Conservation (phyloP, 2,113 vertebrate genomes). For the Argyrosomus japonicus region DNA sequence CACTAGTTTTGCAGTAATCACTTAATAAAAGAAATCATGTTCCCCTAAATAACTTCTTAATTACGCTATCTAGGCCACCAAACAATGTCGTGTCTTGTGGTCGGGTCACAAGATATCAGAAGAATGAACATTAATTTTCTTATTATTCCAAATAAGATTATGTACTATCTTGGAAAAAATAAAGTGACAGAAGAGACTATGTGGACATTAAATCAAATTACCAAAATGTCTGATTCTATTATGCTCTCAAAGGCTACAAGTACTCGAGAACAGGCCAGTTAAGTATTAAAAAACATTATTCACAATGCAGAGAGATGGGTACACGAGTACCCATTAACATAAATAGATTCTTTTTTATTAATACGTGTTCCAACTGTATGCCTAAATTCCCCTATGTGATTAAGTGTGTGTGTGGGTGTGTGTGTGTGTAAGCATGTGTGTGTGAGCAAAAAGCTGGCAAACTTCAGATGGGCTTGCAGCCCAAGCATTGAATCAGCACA, state of each 20-base stretch:
- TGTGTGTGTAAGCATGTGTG: constrained; percentile 3
- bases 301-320: neutral
- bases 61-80: neutral
- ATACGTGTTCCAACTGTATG: neutral
- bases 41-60: constrained; percentile 26
- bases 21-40: constrained; percentile 23
- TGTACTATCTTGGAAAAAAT: constrained; percentile 1
- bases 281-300: neutral
- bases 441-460: constrained; percentile 56
- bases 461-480: constrained; percentile 62
- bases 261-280: neutral
- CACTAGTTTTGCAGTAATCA: constrained; percentile 9
- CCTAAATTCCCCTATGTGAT: neutral
- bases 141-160: constrained; percentile 63
- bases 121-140: constrained; percentile 14
- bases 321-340: neutral
- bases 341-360: neutral
- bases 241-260: constrained; percentile 11
- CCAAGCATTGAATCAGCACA: constrained; percentile 79
- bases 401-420: constrained; percentile 8
- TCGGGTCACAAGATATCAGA: constrained; percentile 54
- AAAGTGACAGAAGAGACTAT: constrained; percentile 23
- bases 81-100: constrained; percentile 34
- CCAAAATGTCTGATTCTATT: constrained; percentile 19
- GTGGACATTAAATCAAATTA: constrained; percentile 38